A percentile compares a stretch with the other conserved stretches of the same genome.
Evolutionary conservation across 30 jellyfish, hydroid and myxozoan genomes (phyloP).

Genomic region (Nemopilema nomurai): DNA sequence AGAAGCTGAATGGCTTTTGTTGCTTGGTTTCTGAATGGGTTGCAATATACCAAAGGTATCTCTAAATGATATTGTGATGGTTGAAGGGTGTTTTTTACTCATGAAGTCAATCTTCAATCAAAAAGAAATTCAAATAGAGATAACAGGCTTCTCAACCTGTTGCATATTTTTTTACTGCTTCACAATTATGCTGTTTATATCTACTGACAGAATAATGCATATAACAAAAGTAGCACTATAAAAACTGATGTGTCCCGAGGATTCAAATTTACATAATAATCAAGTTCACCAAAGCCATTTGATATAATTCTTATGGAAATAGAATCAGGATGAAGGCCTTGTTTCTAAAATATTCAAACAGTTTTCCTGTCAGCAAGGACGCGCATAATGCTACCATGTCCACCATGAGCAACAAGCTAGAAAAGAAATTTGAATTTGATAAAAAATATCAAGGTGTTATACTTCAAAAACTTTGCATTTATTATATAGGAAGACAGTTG

Average conservation of each 20-base stretch:
- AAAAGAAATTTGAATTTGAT: slow-evolving; percentile 1
- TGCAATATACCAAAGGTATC: background rate
- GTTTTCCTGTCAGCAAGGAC: slow-evolving; percentile 88
- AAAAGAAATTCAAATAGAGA: too few relatives aligned
- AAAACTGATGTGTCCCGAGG: background rate
- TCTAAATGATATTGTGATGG: background rate
- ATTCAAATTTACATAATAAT: background rate
- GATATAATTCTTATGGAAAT: background rate
- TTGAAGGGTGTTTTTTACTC: too few relatives aligned
- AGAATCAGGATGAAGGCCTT: slow-evolving; percentile 7
- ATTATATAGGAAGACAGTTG: too few relatives aligned
- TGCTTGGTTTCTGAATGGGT: background rate
- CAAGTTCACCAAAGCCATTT: background rate
- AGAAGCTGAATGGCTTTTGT: too few relatives aligned
- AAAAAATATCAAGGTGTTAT: too few relatives aligned
- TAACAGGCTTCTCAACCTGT: too few relatives aligned
- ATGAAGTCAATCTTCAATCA: too few relatives aligned
- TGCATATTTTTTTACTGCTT: too few relatives aligned
- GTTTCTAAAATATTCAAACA: slow-evolving; percentile 24
- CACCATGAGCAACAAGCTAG: slow-evolving; percentile 92
- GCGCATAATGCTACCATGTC: slow-evolving; percentile 90
- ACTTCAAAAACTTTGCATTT: too few relatives aligned
- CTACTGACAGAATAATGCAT: background rate
- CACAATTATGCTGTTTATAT: too few relatives aligned
- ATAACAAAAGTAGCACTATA: background rate